Conservation (phyloP, 2,113 vertebrate species). For the Azemiops feae region DNA sequence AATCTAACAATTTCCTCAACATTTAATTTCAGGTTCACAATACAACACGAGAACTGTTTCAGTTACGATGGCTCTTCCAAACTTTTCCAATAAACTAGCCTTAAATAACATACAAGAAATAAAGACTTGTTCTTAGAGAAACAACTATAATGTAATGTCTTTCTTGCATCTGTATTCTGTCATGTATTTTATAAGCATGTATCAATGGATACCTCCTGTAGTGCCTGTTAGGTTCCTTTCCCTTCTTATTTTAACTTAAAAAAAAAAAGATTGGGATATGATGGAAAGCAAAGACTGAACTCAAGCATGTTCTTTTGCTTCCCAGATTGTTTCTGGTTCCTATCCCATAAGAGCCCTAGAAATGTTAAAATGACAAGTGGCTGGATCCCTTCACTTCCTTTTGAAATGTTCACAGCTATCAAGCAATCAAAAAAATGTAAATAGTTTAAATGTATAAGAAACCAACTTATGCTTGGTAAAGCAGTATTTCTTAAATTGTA, state of each 20-base stretch:
- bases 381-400: neutral
- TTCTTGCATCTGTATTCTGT: neutral
- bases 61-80: neutral
- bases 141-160: neutral
- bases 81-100: neutral
- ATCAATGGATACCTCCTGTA: neutral
- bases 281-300: neutral
- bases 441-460: neutral
- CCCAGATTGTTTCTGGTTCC: neutral
- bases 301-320: neutral
- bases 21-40: neutral
- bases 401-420: neutral
- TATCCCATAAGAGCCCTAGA: neutral
- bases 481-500: neutral
- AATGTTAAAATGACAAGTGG: neutral
- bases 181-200: neutral
- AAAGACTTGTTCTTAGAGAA: neutral
- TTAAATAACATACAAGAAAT: neutral
- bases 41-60: neutral
- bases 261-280: neutral
- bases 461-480: neutral
- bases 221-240: neutral
- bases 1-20: neutral
- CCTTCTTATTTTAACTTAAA: neutral
- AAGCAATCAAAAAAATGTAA: neutral